phyloP scores from a whole-genome alignment of 2,797 vertebrate species.

The Coluber constrictor region DNA sequence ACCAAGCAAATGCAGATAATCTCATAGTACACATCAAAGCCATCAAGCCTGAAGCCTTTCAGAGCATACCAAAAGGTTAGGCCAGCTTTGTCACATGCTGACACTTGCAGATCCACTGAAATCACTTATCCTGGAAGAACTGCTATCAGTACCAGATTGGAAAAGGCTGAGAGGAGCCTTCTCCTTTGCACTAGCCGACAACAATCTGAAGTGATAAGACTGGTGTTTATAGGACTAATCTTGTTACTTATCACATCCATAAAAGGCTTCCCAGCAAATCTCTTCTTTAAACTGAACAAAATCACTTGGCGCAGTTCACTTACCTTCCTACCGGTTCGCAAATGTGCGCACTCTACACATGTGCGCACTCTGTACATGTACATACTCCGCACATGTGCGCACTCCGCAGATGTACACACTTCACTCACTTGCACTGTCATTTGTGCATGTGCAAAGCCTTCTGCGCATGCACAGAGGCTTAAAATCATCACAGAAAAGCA shows the following conservation, averaged over 20 bases:
- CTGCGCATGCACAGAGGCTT: no score
- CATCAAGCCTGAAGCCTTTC: not conserved
- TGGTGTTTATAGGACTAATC: not conserved
- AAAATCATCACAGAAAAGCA: no score
- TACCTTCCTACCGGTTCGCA: no score
- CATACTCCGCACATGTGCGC: no score
- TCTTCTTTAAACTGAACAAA: not conserved
- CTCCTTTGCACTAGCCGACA: not conserved
- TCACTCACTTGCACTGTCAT: no score
- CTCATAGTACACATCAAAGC: not conserved
- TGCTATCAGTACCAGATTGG: not conserved
- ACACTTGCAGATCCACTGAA: not conserved
- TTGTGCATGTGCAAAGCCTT: accelerated
- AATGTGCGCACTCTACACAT: no score
- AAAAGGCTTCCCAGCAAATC: not conserved
- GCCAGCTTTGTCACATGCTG: not conserved
- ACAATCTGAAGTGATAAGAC: not conserved
- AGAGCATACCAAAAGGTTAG: not conserved
- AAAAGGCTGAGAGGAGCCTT: not conserved
- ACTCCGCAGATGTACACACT: no score
- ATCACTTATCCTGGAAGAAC: not conserved
- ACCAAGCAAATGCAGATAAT: not conserved
- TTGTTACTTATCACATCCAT: not conserved
- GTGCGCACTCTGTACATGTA: no score
- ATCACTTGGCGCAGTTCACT: not conserved